A percentile compares a stretch with the other conserved stretches of the same genome.
phyloP scores from a whole-genome alignment of 1,140 invertebrate species.

The Orussus abietinus region DNA sequence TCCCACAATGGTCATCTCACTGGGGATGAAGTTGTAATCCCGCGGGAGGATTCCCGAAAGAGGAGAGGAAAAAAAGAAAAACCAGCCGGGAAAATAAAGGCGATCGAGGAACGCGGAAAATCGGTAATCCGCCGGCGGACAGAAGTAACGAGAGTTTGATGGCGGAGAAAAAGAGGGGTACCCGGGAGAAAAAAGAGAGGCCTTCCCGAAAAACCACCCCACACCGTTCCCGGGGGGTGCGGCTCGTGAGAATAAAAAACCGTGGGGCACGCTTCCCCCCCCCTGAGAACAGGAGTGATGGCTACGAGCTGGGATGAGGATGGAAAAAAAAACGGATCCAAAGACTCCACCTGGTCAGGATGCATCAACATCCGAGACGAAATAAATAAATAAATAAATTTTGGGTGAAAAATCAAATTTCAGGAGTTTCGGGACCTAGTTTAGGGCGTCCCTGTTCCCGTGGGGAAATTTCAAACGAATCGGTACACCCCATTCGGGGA shows the following conservation, averaged over 20 bases:
- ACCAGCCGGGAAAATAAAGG: background rate
- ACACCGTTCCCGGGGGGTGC: background rate
- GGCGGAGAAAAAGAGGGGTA: too few species aligned
- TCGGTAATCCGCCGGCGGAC: background rate
- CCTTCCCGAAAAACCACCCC: background rate
- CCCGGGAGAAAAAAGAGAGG: too few species aligned
- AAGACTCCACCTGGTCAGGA: too few species aligned
- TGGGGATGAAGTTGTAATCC: slow-evolving; percentile 24
- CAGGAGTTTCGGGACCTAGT: too few species aligned
- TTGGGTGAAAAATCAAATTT: too few species aligned
- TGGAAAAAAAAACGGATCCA: too few species aligned
- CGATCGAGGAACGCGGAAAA: too few species aligned
- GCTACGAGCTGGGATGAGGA: background rate
- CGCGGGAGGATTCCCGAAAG: slow-evolving; percentile 21
- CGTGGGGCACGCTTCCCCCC: background rate
- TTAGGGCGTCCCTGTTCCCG: too few species aligned
- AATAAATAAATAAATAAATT: too few species aligned
- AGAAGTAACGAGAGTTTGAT: slow-evolving; percentile 1
- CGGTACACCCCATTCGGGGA: too few species aligned
- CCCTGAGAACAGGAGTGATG: background rate
- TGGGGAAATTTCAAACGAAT: too few species aligned
- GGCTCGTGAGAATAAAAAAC: background rate
- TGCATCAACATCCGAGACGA: too few species aligned
- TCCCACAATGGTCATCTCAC: slow-evolving; percentile 21
- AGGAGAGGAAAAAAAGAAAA: slow-evolving; percentile 8